A percentile compares a stretch with the other conserved stretches of the same genome.
Conservation (phyloP, 2,797 vertebrate species). For the Cryptoblepharus egeriae region DNA sequence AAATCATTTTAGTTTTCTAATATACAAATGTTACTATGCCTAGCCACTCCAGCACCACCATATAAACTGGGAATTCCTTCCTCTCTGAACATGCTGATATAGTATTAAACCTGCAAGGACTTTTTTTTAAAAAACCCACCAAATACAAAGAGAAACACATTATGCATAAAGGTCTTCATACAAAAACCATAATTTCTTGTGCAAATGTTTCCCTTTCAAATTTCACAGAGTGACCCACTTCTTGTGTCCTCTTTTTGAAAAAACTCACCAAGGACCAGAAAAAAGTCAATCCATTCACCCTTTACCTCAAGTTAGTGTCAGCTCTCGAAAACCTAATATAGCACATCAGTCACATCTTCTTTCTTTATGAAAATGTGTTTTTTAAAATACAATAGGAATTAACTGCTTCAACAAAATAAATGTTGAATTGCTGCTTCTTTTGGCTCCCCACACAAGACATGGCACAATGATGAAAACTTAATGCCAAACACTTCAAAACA, state of each 20-base stretch:
- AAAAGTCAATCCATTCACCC: neutral
- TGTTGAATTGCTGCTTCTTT: neutral
- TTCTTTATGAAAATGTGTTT: constrained; percentile 18
- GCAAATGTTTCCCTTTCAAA: neutral
- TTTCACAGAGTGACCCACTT: neutral
- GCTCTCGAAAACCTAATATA: constrained; percentile 26
- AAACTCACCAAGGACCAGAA: neutral
- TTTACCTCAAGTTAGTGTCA: constrained; percentile 34
- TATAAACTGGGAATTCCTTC: neutral
- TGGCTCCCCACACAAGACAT: neutral
- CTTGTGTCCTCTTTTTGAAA: neutral
- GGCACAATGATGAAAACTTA: constrained; percentile 13
- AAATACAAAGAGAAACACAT: neutral
- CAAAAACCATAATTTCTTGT: constrained; percentile 1
- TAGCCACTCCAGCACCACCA: neutral
- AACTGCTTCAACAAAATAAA: constrained; percentile 30
- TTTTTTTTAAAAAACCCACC: neutral
- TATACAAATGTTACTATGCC: neutral
- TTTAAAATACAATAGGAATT: constrained; percentile 29
- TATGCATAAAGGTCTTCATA: neutral
- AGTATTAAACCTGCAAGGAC: neutral
- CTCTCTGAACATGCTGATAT: neutral
- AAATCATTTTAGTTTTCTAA: neutral
- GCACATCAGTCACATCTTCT: constrained; percentile 32
- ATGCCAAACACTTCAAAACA: neutral